Conservation (phyloP, 2,888 invertebrate species). For the Cartodere bifasciata region DNA sequence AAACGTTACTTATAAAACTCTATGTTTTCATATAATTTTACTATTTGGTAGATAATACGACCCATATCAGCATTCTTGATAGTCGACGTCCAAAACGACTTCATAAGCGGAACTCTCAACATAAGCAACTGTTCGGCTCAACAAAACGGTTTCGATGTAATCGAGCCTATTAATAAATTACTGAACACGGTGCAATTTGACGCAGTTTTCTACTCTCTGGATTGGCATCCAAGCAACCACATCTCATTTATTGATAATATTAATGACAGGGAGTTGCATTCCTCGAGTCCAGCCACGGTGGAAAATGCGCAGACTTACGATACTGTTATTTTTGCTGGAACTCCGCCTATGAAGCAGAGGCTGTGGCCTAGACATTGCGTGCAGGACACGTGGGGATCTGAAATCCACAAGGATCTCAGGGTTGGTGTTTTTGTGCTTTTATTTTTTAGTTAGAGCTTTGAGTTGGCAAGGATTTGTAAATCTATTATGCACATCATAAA, state of each 20-base stretch:
- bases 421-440: no score
- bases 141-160: conserved; percentile 80
- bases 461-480: no score
- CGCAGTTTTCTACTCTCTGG: conserved; percentile 82
- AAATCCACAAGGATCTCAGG: conserved; percentile 81
- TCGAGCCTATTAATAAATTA: conserved; percentile 81
- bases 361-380: conserved; percentile 96
- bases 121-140: conserved; percentile 87
- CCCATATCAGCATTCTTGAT: conserved; percentile 82
- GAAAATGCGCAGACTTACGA: conserved; percentile 76
- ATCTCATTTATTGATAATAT: conserved; percentile 95
- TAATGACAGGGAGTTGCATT: conserved; percentile 57
- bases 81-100: conserved; percentile 97
- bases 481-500: no score
- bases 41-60: conserved; percentile 73
- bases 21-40: no score
- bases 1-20: no score
- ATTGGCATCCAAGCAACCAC: conserved; percentile 96
- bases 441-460: no score
- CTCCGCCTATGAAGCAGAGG: conserved; percentile 73
- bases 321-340: conserved; percentile 84
- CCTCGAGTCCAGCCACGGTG: conserved; percentile 57
- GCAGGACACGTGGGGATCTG: conserved; percentile 89
- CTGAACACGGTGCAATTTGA: conserved; percentile 74
- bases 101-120: conserved; percentile 87